phyloP scores from a whole-genome alignment of 2,888 invertebrate species.

The Diachrysia chrysitis region DNA sequence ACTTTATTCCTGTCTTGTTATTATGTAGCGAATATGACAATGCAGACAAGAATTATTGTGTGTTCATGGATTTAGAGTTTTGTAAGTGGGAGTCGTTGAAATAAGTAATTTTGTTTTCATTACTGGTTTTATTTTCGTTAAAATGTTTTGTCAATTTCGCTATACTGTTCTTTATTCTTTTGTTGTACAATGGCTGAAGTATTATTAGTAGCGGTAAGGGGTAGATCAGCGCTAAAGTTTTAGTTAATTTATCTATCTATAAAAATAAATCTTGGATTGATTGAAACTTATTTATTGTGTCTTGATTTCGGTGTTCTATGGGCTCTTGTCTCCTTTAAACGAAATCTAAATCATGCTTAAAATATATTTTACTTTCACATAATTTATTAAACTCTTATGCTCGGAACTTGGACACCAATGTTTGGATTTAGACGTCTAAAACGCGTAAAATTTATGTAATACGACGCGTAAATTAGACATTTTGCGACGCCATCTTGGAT shows the following conservation, averaged over 20 bases:
- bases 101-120: background rate
- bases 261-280: too few relatives aligned
- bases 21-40: background rate
- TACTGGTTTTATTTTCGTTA: background rate
- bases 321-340: too few relatives aligned
- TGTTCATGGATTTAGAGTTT: background rate
- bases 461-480: constrained; percentile 33
- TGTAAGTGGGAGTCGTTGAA: background rate
- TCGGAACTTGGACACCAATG: constrained; percentile 44
- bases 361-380: constrained; percentile 1
- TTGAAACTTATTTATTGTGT: too few relatives aligned
- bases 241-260: too few relatives aligned
- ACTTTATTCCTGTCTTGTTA: constrained; percentile 42
- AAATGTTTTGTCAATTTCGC: background rate
- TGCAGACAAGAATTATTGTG: background rate
- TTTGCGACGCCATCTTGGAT: constrained; percentile 42
- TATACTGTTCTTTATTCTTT: background rate
- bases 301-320: too few relatives aligned
- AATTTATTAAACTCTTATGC: constrained; percentile 26
- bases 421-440: constrained; percentile 36
- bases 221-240: too few relatives aligned
- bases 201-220: too few relatives aligned
- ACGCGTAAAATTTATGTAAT: constrained; percentile 41
- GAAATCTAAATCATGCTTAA: background rate
- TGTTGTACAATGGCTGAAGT: too few relatives aligned